phyloP scores from a whole-genome alignment of 2,113 vertebrate genomes.

The Garra rufa region DNA sequence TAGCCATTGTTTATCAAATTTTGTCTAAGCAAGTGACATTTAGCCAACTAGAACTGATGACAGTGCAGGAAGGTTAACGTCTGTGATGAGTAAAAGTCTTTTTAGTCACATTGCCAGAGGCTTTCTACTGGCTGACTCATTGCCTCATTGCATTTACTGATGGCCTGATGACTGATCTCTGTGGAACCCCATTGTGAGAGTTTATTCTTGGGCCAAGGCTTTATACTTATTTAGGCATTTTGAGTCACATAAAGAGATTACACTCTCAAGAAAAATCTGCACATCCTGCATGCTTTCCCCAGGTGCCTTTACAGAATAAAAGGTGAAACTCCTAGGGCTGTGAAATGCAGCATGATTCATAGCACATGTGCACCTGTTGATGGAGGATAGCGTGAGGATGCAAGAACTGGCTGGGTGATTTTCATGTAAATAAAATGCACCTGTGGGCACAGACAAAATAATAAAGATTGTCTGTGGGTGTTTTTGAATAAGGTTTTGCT shows the following conservation, averaged over 20 bases:
- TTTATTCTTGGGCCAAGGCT: slow-evolving; percentile 44
- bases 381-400: not conserved
- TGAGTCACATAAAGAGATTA: slow-evolving; percentile 57
- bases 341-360: slow-evolving; percentile 1
- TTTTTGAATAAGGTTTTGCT: not conserved
- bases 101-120: slow-evolving; percentile 2
- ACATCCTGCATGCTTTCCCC: slow-evolving; percentile 34
- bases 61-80: not conserved
- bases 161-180: slow-evolving; percentile 45
- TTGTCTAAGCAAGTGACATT: slow-evolving; percentile 2
- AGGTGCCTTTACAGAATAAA: slow-evolving; percentile 37
- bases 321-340: not conserved
- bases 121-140: slow-evolving; percentile 7
- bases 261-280: slow-evolving; percentile 26
- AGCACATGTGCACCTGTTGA: slow-evolving; percentile 20
- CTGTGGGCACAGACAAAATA: not conserved
- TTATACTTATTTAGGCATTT: slow-evolving; percentile 53
- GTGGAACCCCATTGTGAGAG: slow-evolving; percentile 44
- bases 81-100: slow-evolving; percentile 20
- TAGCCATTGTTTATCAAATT: slow-evolving; percentile 4
- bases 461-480: not conserved
- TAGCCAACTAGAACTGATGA: slow-evolving; percentile 24
- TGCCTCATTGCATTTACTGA: slow-evolving; percentile 5
- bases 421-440: not conserved
- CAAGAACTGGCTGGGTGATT: not conserved